Evolutionary conservation across 2,113 vertebrate genomes (phyloP).

Genomic region (Thryonomys swinderianus): DNA sequence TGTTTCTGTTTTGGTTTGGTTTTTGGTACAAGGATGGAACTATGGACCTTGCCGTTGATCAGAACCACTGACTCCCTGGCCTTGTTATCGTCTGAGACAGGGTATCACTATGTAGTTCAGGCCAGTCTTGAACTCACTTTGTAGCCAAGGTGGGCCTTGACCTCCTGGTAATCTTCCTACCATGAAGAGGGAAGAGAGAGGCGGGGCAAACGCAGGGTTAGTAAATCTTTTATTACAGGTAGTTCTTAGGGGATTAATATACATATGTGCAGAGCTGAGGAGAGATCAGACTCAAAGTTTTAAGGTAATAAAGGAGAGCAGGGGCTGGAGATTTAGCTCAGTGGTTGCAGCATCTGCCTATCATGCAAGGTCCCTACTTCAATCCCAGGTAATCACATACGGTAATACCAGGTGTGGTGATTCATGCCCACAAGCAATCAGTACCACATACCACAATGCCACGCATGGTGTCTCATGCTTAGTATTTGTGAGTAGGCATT

Average conservation of each 20-base stretch:
- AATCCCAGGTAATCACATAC: not conserved
- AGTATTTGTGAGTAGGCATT: not conserved
- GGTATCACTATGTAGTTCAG: not conserved
- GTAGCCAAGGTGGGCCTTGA: not conserved
- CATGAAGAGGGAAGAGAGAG: not conserved
- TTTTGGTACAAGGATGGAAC: too few relatives aligned
- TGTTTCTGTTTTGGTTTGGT: too few relatives aligned
- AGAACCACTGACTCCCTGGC: too few relatives aligned
- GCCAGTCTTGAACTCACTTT: not conserved
- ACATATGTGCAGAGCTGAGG: not conserved
- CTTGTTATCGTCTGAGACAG: not conserved
- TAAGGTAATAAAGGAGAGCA: not conserved
- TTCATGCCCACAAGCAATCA: too few relatives aligned
- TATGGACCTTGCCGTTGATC: too few relatives aligned
- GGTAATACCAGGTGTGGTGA: too few relatives aligned
- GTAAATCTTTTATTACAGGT: not conserved
- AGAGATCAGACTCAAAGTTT: not conserved
- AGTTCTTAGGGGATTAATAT: not conserved
- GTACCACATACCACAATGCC: too few relatives aligned
- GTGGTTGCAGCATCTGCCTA: not conserved
- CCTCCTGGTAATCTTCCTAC: not conserved
- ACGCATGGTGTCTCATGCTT: too few relatives aligned
- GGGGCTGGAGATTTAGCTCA: not conserved
- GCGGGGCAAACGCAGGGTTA: not conserved
- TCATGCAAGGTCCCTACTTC: not conserved